Percentiles rank a stretch among this genome's conserved stretches.
These are phyloP conservation scores for Callopanchax toddi DNA, from an alignment of 2,113 vertebrate genomes.

Conservation along the genomic window DNA sequence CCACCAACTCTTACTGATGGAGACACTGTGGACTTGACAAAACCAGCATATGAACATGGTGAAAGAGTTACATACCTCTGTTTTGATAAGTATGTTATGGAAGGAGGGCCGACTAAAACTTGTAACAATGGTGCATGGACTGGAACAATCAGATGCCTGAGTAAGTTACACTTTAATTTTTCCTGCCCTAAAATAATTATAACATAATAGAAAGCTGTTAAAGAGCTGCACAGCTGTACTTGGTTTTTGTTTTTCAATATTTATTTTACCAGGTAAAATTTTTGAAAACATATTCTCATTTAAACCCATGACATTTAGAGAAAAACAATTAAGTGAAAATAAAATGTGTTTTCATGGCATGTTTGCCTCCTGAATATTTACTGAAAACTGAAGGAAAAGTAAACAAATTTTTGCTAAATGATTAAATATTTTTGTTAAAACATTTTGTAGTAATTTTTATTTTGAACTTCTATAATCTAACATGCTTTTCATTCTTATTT, in stretches of 20 bases:
- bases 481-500: conserved; percentile 17
- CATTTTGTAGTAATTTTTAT: neutral
- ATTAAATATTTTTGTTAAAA: no score
- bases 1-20: conserved; percentile 14
- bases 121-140: conserved; percentile 51
- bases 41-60: fast-evolving
- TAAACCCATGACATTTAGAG: no score
- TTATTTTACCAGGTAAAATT: no score
- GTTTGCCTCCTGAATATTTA: no score
- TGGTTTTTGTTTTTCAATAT: no score
- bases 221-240: no score
- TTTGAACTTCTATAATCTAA: neutral
- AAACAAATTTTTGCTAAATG: no score
- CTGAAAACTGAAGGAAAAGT: no score
- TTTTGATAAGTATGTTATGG: neutral
- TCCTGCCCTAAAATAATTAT: neutral
- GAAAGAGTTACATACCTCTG: conserved; percentile 32
- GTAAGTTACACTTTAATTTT: conserved; percentile 44
- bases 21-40: fast-evolving
- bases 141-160: conserved; percentile 48
- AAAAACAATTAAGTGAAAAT: no score
- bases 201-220: no score
- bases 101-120: neutral
- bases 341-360: no score
- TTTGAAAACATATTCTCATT: no score